These are phyloP conservation scores for Lutjanus argentimaculatus DNA, from an alignment of 2,797 vertebrate genomes.

Conservation along the genomic window DNA sequence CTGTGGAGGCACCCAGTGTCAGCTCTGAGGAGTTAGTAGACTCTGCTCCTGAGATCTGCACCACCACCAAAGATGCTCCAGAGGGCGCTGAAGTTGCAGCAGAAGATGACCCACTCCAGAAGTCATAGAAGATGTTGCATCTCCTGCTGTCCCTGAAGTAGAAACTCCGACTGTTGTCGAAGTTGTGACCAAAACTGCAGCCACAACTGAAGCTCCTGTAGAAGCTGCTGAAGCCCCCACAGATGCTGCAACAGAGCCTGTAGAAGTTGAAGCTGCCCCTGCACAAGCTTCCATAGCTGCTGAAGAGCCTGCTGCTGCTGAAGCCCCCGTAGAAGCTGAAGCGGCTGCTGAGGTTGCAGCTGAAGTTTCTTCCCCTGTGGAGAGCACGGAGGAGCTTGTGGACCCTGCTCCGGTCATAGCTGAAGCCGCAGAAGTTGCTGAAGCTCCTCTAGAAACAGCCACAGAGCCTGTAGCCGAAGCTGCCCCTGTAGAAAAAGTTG, in stretches of 20 bases:
- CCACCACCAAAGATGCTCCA: slow-evolving; percentile 25
- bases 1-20: background rate
- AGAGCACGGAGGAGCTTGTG: background rate
- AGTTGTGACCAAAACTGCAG: slow-evolving; percentile 2
- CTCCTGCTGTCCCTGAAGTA: background rate
- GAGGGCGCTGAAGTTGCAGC: slow-evolving; percentile 24
- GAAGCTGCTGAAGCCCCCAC: background rate
- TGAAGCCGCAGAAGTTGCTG: background rate
- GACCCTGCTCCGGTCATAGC: background rate
- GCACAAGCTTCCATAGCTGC: background rate
- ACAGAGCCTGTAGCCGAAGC: slow-evolving; percentile 51
- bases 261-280: background rate
- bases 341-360: background rate
- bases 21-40: slow-evolving; percentile 61
- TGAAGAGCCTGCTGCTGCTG: background rate
- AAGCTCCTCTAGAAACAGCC: background rate
- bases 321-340: slow-evolving; percentile 10
- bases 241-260: background rate
- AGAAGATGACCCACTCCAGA: slow-evolving; percentile 24
- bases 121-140: background rate
- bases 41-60: slow-evolving; percentile 48
- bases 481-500: background rate
- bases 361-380: background rate
- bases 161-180: slow-evolving; percentile 15
- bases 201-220: background rate